Evolutionary conservation across 2,113 vertebrate species (phyloP).

Genomic region (Gila orcuttii): DNA sequence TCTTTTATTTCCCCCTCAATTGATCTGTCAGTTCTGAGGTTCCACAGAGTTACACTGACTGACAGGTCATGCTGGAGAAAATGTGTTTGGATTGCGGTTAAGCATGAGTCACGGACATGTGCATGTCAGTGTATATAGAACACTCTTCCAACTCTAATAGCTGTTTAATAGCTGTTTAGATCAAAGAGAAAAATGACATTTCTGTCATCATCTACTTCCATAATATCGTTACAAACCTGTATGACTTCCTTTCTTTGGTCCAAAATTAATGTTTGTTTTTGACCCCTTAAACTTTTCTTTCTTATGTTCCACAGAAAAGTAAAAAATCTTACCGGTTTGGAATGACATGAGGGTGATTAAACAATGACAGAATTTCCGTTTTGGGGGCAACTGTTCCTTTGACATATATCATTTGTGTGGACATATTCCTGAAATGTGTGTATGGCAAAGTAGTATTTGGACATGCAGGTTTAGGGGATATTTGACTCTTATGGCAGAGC

Average conservation of each 20-base stretch:
- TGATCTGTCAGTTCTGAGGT: neutral
- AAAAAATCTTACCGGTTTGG: neutral
- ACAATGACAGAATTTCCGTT: neutral
- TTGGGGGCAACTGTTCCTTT: neutral
- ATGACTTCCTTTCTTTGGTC: neutral
- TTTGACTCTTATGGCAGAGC: neutral
- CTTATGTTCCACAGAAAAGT: too few relatives aligned
- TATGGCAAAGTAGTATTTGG: neutral
- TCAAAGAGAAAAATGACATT: neutral
- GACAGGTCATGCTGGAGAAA: neutral
- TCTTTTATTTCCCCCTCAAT: neutral
- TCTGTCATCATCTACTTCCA: neutral
- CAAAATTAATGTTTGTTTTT: neutral
- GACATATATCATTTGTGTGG: neutral
- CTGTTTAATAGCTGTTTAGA: neutral
- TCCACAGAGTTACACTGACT: neutral
- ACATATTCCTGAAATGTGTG: neutral
- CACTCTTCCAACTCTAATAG: neutral
- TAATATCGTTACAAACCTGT: neutral
- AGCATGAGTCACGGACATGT: neutral
- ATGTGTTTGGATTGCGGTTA: neutral
- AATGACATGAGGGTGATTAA: neutral
- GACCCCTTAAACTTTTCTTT: too few relatives aligned
- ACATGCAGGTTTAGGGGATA: neutral
- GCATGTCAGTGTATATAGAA: neutral